Conservation (phyloP, 2,888 invertebrate genomes). For the Brachyptera risi region DNA sequence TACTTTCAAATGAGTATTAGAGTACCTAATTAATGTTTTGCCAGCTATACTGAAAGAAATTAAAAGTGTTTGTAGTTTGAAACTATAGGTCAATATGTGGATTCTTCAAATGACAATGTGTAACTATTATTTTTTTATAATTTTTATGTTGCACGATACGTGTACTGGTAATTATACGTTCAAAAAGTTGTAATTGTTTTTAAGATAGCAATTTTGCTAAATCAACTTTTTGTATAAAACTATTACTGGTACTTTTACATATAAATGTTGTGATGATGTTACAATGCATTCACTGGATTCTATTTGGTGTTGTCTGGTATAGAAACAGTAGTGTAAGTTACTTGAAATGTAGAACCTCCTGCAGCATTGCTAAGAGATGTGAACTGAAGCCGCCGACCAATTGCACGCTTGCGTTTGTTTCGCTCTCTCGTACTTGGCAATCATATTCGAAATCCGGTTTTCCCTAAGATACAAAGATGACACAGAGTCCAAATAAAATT, state of each 20-base stretch:
- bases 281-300: not conserved
- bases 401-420: not conserved
- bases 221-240: too few relatives aligned
- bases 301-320: not conserved
- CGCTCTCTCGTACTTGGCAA: slow-evolving; percentile 13
- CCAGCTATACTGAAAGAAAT: not conserved
- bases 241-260: too few relatives aligned
- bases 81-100: too few relatives aligned
- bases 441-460: slow-evolving; percentile 30
- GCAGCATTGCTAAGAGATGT: slow-evolving; percentile 22
- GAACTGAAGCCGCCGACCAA: slow-evolving; percentile 27
- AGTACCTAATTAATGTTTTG: too few relatives aligned
- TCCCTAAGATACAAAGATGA: slow-evolving; percentile 19
- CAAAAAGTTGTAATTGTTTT: too few relatives aligned
- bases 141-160: too few relatives aligned
- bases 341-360: slow-evolving; percentile 27
- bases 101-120: too few relatives aligned
- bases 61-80: not conserved
- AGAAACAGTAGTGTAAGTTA: not conserved
- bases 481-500: not conserved
- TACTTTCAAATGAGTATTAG: too few relatives aligned
- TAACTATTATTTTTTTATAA: too few relatives aligned
- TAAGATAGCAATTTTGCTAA: too few relatives aligned
- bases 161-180: too few relatives aligned
- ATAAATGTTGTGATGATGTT: too few relatives aligned